A percentile compares a stretch with the other conserved stretches of the same genome.
Evolutionary conservation across 2,797 vertebrate genomes (phyloP).

Genomic region (Neoniphon sammara): DNA sequence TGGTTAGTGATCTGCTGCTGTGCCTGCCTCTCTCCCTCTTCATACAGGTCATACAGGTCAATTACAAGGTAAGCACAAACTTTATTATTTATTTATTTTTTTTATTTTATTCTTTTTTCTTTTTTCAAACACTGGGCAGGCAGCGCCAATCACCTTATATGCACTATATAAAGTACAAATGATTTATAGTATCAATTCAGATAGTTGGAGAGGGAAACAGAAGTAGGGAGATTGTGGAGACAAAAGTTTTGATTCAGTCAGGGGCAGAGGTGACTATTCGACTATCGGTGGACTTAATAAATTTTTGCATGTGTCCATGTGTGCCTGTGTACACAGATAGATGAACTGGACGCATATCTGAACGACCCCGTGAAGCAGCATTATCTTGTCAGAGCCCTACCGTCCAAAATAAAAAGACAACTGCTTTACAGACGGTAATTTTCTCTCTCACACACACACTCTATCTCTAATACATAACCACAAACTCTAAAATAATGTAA

Average conservation of each 20-base stretch:
- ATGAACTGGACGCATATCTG: conserved; percentile 90
- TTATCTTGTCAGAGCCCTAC: conserved; percentile 87
- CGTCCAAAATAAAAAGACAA: conserved; percentile 86
- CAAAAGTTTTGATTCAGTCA: no score
- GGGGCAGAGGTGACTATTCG: no score
- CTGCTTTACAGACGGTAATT: conserved; percentile 92
- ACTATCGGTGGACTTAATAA: no score
- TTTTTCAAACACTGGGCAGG: background rate
- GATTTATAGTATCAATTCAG: no score
- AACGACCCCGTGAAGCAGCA: conserved; percentile 91
- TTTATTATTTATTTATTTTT: background rate
- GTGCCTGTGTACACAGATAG: conserved; percentile 81
- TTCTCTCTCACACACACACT: background rate
- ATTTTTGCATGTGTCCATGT: background rate
- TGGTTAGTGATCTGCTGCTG: conserved; percentile 90
- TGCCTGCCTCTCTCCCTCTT: conserved; percentile 94
- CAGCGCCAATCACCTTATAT: background rate
- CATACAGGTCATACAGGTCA: conserved; percentile 92
- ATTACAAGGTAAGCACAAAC: conserved; percentile 86
- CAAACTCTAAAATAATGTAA: background rate
- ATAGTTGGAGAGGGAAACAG: no score
- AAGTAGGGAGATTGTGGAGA: no score
- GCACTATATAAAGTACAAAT: no score
- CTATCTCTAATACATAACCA: background rate
- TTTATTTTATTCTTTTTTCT: background rate